Conservation (phyloP, 2,113 vertebrate species). For the Percopsis transmontana region DNA sequence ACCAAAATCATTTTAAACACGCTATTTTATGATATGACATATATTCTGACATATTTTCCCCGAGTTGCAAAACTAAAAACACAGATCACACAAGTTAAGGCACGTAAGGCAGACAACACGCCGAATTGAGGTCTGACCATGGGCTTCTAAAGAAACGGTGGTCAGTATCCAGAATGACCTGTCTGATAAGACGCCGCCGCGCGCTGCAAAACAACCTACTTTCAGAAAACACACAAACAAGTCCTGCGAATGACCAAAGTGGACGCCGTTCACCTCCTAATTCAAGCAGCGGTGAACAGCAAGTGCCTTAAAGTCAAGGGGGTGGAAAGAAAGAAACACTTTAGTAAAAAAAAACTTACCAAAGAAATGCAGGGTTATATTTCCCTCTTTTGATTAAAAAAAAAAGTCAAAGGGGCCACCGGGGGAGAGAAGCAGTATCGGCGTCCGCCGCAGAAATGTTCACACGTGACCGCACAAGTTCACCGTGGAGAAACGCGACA, state of each 20-base stretch:
- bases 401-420: constrained; percentile 44
- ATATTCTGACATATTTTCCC: too few relatives aligned
- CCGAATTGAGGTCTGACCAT: not conserved
- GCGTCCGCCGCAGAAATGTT: constrained; percentile 45
- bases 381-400: constrained; percentile 44
- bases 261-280: constrained; percentile 43
- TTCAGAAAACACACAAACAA: constrained; percentile 11
- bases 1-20: too few relatives aligned
- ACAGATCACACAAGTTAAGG: too few relatives aligned
- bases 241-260: constrained; percentile 25
- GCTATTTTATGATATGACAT: too few relatives aligned
- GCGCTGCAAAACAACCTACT: not conserved
- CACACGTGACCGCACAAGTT: constrained; percentile 76
- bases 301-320: constrained; percentile 31
- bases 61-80: too few relatives aligned
- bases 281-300: constrained; percentile 24
- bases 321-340: constrained; percentile 49
- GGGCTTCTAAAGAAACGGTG: constrained; percentile 17
- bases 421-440: constrained; percentile 64
- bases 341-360: constrained; percentile 70
- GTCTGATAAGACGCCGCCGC: too few relatives aligned
- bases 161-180: constrained; percentile 1
- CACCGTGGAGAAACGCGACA: constrained; percentile 69
- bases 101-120: constrained; percentile 8
- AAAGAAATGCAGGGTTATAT: constrained; percentile 59